Conservation (phyloP, 2,113 vertebrate species). For the Eidolon helvum region DNA sequence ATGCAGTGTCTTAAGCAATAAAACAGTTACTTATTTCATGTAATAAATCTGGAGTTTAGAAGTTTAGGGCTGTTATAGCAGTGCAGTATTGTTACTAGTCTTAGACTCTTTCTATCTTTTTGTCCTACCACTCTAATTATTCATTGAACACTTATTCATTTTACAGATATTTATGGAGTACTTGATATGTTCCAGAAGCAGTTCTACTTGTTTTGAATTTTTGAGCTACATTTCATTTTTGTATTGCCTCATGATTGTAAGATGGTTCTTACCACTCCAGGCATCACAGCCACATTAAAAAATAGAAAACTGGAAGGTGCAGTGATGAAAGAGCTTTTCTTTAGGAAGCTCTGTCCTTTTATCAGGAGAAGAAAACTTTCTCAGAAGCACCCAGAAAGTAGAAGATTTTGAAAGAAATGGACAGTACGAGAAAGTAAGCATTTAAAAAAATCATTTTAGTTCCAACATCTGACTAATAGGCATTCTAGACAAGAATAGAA, state of each 20-base stretch:
- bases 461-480: neutral
- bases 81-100: neutral
- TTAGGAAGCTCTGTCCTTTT: neutral
- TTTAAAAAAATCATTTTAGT: conserved; percentile 8
- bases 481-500: neutral
- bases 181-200: neutral
- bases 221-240: neutral
- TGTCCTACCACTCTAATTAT: neutral
- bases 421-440: neutral
- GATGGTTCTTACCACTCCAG: neutral
- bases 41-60: conserved; percentile 11
- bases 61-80: neutral
- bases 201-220: conserved; percentile 3
- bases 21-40: neutral
- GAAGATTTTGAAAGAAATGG: neutral
- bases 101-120: neutral
- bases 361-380: conserved; percentile 1
- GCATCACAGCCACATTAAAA: neutral
- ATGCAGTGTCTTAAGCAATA: neutral
- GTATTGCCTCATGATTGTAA: neutral
- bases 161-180: conserved; percentile 7
- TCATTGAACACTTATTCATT: neutral
- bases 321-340: conserved; percentile 2
- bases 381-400: neutral
- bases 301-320: neutral